A percentile compares a stretch with the other conserved stretches of the same genome.
phyloP scores from a whole-genome alignment of 2,797 vertebrate species.

The Gouania willdenowi region DNA sequence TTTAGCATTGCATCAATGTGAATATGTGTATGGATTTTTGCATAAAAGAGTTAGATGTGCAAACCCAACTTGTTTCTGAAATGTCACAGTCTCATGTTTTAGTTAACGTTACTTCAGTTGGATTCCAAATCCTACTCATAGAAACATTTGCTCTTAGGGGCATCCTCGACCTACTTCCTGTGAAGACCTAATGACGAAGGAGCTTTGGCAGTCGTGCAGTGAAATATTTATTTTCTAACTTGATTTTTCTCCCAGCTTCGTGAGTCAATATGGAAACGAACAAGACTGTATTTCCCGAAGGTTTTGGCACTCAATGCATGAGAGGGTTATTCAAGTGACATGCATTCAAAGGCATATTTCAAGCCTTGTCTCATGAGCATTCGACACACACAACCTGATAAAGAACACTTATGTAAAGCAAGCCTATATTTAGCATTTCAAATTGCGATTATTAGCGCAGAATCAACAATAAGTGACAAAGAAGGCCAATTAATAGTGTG shows the following conservation, averaged over 20 bases:
- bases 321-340: conserved; percentile 39
- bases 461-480: too few relatives aligned
- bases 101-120: conserved; percentile 8
- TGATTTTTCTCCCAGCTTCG: conserved; percentile 13
- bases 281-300: conserved; percentile 21
- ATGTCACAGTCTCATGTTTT: neutral
- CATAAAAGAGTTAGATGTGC: too few relatives aligned
- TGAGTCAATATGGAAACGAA: conserved; percentile 18
- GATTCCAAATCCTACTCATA: conserved; percentile 13
- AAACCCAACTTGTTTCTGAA: too few relatives aligned
- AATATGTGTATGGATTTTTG: too few relatives aligned
- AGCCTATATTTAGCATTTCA: too few relatives aligned
- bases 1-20: neutral
- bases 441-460: too few relatives aligned
- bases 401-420: too few relatives aligned
- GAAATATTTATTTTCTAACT: conserved; percentile 43
- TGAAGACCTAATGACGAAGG: conserved; percentile 5
- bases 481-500: too few relatives aligned
- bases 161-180: conserved; percentile 38
- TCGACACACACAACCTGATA: neutral
- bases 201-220: conserved; percentile 13
- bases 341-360: conserved; percentile 16
- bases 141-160: conserved; percentile 24
- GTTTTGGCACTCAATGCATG: conserved; percentile 20
- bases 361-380: neutral